These are phyloP conservation scores for Dreissena rostriformis DNA, from an alignment of 1,140 invertebrate species.

Conservation along the genomic window DNA sequence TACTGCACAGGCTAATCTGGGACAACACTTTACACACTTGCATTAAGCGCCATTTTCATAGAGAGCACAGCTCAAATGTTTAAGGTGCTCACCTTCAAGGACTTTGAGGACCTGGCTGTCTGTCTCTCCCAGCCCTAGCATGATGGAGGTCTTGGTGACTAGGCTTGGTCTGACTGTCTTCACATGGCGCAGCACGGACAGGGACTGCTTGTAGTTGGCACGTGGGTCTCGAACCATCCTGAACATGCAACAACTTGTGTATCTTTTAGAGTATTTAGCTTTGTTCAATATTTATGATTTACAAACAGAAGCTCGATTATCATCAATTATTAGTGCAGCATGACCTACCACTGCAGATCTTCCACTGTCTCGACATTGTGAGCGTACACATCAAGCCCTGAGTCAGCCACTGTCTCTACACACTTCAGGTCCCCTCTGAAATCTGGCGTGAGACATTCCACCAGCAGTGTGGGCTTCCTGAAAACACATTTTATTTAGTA, in stretches of 20 bases:
- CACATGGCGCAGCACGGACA: conserved; percentile 69
- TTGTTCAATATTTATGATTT: no score
- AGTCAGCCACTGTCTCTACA: conserved; percentile 89
- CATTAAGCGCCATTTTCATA: no score
- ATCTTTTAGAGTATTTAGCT: no score
- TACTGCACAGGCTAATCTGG: no score
- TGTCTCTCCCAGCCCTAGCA: conserved; percentile 98
- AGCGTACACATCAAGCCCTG: conserved; percentile 84
- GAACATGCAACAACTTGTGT: background rate
- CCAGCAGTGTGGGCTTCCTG: conserved; percentile 90
- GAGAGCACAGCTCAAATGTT: no score
- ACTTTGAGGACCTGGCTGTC: conserved; percentile 68
- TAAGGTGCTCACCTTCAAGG: conserved; percentile 65
- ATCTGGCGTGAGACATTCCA: conserved; percentile 98
- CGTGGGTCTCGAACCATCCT: conserved; percentile 89
- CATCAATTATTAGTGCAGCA: conserved; percentile 86
- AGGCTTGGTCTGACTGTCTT: conserved; percentile 84
- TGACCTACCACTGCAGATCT: conserved; percentile 83
- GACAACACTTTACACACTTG: no score
- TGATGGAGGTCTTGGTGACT: conserved; percentile 99
- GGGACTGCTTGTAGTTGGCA: conserved; percentile 88
- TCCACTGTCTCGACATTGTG: conserved; percentile 90
- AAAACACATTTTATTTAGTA: no score
- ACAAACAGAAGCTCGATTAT: no score
- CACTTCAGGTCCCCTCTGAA: conserved; percentile 92